These are phyloP conservation scores for Pelusios castaneus DNA, from an alignment of 2,113 vertebrate genomes.

Conservation along the genomic window DNA sequence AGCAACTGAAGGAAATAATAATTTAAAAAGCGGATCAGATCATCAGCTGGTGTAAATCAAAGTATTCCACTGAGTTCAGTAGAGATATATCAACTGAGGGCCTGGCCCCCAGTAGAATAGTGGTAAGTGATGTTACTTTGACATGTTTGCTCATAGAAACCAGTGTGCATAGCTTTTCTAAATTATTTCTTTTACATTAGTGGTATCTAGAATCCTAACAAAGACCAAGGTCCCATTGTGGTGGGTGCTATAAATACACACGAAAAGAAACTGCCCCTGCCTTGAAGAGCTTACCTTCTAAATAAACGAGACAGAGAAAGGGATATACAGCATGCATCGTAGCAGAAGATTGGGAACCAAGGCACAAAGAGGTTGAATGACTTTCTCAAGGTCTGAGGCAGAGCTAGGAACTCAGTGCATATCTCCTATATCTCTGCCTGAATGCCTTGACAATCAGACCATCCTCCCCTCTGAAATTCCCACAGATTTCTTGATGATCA, in stretches of 20 bases:
- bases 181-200: background rate
- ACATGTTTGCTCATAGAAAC: background rate
- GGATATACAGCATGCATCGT: fast-evolving
- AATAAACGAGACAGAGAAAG: background rate
- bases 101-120: background rate
- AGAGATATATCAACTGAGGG: background rate
- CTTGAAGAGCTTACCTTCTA: fast-evolving
- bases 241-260: background rate
- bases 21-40: background rate
- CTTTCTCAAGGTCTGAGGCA: background rate
- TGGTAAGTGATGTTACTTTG: fast-evolving
- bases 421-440: background rate
- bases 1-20: background rate
- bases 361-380: background rate
- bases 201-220: background rate
- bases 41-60: background rate
- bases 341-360: background rate
- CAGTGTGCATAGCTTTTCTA: background rate
- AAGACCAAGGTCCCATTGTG: background rate
- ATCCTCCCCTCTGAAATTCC: background rate
- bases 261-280: fast-evolving
- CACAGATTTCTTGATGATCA: background rate
- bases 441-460: background rate
- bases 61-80: background rate
- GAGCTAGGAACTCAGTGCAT: background rate